Base-by-base conservation (phyloP, 1,140 invertebrate species). In the Mactra quadrangularis region DNA sequence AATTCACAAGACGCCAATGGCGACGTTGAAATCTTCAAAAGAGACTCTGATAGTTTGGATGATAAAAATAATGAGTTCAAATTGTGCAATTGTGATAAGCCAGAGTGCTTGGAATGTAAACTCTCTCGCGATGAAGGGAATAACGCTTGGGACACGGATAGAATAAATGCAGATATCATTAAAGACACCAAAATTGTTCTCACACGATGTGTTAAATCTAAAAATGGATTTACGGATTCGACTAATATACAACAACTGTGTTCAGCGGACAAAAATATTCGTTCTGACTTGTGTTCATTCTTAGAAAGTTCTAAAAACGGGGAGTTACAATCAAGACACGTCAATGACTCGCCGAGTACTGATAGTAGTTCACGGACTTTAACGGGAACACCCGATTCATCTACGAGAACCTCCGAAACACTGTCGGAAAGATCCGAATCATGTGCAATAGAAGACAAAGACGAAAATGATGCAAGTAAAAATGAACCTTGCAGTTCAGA, bases 241-340 rank as follows among this genome's bases (percentile, higher is more conserved):
- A 50, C 59, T 38, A 74, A 74, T 47, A 22, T 62, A 47, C 57
- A 76, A 62, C 55, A 68, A 50, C n/a, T 68, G 64, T 68, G 41
- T 52, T 50, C 45, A 33, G 74, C 29, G 22, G 41, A 64, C 41
- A 50, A 76, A 76, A 50, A 47, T 29, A n/a, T 41, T 38, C 55
- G 76, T 25, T 68, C 76, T 29, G 50, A 76, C 13, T n/a, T 82
- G 79, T 82, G 79, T 82, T 82, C 79, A 82, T 64, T 38, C 64
- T 29, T 38, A 38, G 66, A 68, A 38, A 60, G 76, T 79, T 45
- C 64, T 76, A 55, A 76, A 76, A 74, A 53, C 41, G 38, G 38
- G 27, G 45, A 60, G 29, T 64, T 53, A 45, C 57, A 45, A 33
- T 71, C 53, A 33, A 38, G 64, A 27, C 59, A 53, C 15, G 55